A percentile compares a stretch with the other conserved stretches of the same genome.
Conservation (phyloP, 2,797 vertebrate species). For the Pipistrellus pipistrellus region DNA sequence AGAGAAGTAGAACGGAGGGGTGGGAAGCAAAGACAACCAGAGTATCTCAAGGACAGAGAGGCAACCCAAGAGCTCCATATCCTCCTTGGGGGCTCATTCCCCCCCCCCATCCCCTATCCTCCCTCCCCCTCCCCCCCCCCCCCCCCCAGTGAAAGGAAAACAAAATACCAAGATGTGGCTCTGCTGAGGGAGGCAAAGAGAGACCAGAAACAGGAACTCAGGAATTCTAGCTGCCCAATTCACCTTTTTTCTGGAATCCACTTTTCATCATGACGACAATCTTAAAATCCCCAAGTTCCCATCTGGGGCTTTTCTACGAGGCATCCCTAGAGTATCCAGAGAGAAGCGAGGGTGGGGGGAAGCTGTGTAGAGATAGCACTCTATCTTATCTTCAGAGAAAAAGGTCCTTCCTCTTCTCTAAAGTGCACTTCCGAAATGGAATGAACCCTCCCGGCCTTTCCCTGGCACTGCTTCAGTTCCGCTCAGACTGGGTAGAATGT, state of each 20-base stretch:
- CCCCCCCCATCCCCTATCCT: too few species aligned
- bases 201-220: background rate
- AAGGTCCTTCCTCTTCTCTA: slow-evolving; percentile 60
- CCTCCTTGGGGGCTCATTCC: background rate
- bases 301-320: background rate
- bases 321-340: background rate
- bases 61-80: background rate
- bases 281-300: background rate
- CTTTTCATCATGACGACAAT: background rate
- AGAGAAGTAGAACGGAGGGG: background rate
- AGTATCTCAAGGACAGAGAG: background rate
- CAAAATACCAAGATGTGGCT: slow-evolving; percentile 9
- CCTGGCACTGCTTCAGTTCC: slow-evolving; percentile 51
- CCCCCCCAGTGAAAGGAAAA: background rate
- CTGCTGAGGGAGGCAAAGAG: background rate
- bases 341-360: background rate
- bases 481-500: background rate
- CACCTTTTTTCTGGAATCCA: background rate
- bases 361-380: background rate
- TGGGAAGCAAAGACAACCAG: background rate
- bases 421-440: slow-evolving; percentile 61
- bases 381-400: slow-evolving; percentile 66
- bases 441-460: background rate
- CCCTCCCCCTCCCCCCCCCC: too few species aligned
- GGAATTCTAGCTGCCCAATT: background rate